phyloP scores from a whole-genome alignment of 2,113 vertebrate genomes.

The Clarias magur region DNA sequence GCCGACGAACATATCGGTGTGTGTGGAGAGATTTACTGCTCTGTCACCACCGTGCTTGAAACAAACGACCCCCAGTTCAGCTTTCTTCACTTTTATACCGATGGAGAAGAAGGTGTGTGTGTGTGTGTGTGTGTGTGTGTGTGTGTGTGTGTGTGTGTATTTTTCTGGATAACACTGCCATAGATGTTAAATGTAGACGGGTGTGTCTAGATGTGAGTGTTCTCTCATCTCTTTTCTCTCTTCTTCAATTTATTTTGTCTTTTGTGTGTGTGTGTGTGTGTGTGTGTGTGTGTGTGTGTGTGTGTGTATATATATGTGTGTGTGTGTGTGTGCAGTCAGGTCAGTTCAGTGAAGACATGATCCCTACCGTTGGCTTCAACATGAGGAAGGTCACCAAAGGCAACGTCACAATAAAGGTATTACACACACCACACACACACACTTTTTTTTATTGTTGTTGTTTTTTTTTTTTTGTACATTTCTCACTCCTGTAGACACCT shows the following conservation, averaged over 20 bases:
- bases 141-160: no score
- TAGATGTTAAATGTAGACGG: background rate
- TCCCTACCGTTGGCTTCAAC: constrained; percentile 87
- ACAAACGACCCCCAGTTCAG: no score
- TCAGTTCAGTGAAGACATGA: constrained; percentile 88
- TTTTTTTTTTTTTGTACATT: background rate
- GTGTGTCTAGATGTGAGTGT: background rate
- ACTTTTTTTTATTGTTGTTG: no score
- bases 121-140: no score
- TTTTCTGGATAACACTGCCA: background rate
- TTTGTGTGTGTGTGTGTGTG: background rate
- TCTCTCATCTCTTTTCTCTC: background rate
- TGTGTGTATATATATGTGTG: background rate
- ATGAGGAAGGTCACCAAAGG: constrained; percentile 84
- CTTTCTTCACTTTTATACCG: background rate
- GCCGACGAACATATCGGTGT: background rate
- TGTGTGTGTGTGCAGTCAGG: constrained; percentile 71
- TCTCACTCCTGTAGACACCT: background rate
- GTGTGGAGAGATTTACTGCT: constrained; percentile 12
- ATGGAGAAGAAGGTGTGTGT: background rate
- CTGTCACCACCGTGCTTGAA: constrained; percentile 10
- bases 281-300: background rate
- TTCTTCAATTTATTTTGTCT: background rate
- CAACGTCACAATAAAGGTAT: constrained; percentile 80
- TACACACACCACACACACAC: background rate